Percentiles rank a stretch among this genome's conserved stretches.
Conservation (phyloP, 2,113 vertebrate genomes). For the Panthera uncia region DNA sequence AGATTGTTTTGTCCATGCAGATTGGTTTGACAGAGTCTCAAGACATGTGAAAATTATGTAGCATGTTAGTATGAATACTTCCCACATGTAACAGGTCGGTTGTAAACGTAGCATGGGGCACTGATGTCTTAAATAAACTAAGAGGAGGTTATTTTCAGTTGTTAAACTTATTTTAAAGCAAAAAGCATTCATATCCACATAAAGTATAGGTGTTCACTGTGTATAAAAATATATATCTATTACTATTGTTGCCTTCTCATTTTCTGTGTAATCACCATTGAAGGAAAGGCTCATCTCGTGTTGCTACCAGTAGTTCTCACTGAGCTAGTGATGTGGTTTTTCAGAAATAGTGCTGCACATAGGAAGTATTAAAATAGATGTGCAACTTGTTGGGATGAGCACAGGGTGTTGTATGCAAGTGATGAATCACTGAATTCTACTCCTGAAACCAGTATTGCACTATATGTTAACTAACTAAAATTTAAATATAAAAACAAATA, state of each 20-base stretch:
- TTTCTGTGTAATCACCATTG: background rate
- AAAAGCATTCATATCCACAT: background rate
- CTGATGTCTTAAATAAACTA: background rate
- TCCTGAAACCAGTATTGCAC: too few relatives aligned
- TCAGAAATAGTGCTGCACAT: background rate
- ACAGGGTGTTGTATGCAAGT: too few relatives aligned
- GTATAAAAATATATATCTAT: background rate
- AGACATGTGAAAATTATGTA: conserved; percentile 58
- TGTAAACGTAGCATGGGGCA: background rate
- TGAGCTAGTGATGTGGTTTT: background rate
- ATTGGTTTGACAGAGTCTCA: conserved; percentile 84
- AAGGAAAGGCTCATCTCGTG: background rate
- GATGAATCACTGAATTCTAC: too few relatives aligned
- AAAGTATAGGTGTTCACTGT: background rate
- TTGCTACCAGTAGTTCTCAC: background rate
- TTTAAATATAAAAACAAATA: background rate
- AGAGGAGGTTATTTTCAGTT: background rate
- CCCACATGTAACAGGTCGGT: background rate
- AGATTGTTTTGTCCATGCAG: conserved; percentile 79
- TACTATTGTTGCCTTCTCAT: background rate
- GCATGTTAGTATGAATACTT: background rate
- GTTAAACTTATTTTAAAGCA: conserved; percentile 23
- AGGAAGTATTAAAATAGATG: background rate
- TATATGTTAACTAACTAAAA: too few relatives aligned
- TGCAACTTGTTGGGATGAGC: background rate